A percentile compares a stretch with the other conserved stretches of the same genome.
Conservation (phyloP, 2,113 vertebrate species). For the Anhinga rufa region DNA sequence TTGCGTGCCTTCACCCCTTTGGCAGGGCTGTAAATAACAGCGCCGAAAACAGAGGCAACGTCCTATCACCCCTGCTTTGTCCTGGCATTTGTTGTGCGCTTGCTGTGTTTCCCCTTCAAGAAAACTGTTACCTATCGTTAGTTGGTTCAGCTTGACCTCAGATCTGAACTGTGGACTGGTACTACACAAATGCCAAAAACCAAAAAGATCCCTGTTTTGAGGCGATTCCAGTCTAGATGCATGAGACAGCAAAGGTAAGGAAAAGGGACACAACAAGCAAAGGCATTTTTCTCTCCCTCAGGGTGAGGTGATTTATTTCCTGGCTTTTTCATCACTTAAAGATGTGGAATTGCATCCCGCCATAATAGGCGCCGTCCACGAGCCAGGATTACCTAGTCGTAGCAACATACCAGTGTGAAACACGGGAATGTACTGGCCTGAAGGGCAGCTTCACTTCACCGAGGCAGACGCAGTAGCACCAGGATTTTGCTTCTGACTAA, state of each 20-base stretch:
- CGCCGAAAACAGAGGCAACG: rapidly evolving
- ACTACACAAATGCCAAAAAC: not conserved
- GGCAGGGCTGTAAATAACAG: not conserved
- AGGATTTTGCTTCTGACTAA: not conserved
- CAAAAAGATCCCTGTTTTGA: not conserved
- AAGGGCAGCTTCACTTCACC: not conserved
- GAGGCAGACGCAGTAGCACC: not conserved
- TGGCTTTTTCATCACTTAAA: not conserved
- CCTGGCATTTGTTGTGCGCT: not conserved
- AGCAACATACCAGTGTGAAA: rapidly evolving
- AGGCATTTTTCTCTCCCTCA: not conserved
- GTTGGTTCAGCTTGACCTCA: not conserved
- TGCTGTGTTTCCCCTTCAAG: not conserved
- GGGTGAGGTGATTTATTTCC: not conserved
- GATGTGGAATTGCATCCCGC: not conserved
- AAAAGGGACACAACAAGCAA: not conserved
- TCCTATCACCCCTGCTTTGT: rapidly evolving
- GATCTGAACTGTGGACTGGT: not conserved
- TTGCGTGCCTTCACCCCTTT: not conserved
- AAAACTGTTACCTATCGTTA: rapidly evolving
- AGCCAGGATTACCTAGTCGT: rapidly evolving
- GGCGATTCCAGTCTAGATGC: not conserved
- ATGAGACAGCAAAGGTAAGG: rapidly evolving
- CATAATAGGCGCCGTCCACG: rapidly evolving
- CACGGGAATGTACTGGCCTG: not conserved